Evolutionary conservation across 1,140 invertebrate genomes (phyloP).

Genomic region (Aradophagus sp.): DNA sequence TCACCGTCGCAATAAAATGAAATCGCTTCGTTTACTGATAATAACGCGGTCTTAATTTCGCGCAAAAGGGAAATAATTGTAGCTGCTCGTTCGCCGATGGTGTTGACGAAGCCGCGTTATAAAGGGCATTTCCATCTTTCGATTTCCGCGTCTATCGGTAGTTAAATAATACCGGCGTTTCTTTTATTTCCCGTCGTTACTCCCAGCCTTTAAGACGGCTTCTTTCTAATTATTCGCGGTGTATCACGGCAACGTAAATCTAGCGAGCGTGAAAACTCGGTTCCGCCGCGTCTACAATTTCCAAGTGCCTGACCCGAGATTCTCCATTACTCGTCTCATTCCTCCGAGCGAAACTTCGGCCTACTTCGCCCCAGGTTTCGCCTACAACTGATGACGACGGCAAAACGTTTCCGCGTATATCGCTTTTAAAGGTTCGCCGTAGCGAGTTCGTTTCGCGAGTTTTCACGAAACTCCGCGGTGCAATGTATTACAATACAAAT

Average conservation of each 20-base stretch:
- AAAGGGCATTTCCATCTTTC: too few relatives aligned
- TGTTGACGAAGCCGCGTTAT: too few relatives aligned
- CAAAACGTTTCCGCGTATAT: constrained; percentile 51
- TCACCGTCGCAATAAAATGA: too few relatives aligned
- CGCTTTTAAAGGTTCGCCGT: constrained; percentile 28
- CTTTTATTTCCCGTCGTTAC: too few relatives aligned
- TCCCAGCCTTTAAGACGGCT: constrained; percentile 40
- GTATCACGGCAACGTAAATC: constrained; percentile 46
- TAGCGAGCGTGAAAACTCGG: constrained; percentile 60
- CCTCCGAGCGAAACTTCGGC: constrained; percentile 48
- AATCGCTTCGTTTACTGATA: too few relatives aligned
- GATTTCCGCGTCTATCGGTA: too few relatives aligned
- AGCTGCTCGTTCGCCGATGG: too few relatives aligned
- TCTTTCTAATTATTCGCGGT: constrained; percentile 65
- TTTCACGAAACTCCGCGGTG: constrained; percentile 29
- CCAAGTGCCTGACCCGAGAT: constrained; percentile 23
- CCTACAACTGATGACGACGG: constrained; percentile 58
- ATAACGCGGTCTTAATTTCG: too few relatives aligned
- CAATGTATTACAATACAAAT: constrained; percentile 28
- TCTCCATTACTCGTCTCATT: constrained; percentile 30
- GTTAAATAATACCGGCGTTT: too few relatives aligned
- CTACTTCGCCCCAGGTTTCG: constrained; percentile 38
- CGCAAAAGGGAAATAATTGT: too few relatives aligned
- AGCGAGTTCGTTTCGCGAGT: constrained; percentile 38
- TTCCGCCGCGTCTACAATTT: constrained; percentile 62